Evolutionary conservation across 2,888 invertebrate genomes (phyloP), one percentile per base, ranked within the genome.

Genomic region (Plemyria rubiginata): DNA sequence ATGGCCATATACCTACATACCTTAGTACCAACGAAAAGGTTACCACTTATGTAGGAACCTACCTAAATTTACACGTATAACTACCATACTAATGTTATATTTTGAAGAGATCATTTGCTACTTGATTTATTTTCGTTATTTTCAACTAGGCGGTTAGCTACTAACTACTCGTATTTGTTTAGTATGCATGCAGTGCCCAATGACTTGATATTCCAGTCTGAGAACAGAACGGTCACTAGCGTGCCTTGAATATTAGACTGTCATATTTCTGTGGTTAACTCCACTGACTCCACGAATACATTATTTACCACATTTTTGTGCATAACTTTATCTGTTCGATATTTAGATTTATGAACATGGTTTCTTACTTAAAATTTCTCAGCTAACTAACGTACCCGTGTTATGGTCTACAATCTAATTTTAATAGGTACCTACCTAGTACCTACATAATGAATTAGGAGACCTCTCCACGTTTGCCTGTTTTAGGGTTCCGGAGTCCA

Each of bases 131-230:
- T 45, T 16, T 43, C 8, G 45, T 28, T 48, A 9, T 49, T 49
- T 28, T 48, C 36, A 52, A 62, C 32, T 32, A 3, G 29, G 40
- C 6, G 13, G 43, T 50, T 53, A 15, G 15, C 12, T 22, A 15
- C 28, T 45, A n/a, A n/a, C n/a, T n/a, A n/a, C n/a, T n/a, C n/a
- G n/a, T 67, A 62, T 56, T 76, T 78, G 70, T 72, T 87, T 82
- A 78, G 78, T 84, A 87, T 85, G 81, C 84, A 79, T 73, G 67
- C 54, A 54, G 41, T 57, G 50, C 70, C 54, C 76, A 73, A 67
- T 75, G 78, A 80, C 82, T 85, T 84, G 79, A 82, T 86, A 85
- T 84, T 85, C 84, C 71, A 85, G 82, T 81, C 78, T 79, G 84
- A 82, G 82, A 83, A 82, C 77, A 82, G 81, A 83, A 84, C 82